Evolutionary conservation across 2,797 vertebrate genomes (phyloP).

Genomic region (Momotus momota): DNA sequence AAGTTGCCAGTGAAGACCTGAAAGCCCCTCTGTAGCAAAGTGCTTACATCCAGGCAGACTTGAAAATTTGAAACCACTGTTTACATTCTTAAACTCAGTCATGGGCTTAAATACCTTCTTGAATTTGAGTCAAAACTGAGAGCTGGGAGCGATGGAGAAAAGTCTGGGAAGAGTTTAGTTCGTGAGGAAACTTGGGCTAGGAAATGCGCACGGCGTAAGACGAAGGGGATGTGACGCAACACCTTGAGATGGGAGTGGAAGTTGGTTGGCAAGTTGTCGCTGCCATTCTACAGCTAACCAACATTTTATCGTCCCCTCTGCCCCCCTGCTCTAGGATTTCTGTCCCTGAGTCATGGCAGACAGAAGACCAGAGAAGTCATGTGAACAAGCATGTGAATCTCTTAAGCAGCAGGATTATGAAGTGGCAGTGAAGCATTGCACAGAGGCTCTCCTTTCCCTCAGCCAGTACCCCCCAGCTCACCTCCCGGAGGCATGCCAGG

Average conservation of each 20-base stretch:
- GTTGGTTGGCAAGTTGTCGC: slow-evolving; percentile 55
- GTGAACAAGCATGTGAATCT: slow-evolving; percentile 98
- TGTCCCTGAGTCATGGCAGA: slow-evolving; percentile 99
- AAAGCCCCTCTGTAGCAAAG: neutral
- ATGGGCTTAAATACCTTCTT: neutral
- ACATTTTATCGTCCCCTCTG: slow-evolving; percentile 64
- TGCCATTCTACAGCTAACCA: slow-evolving; percentile 59
- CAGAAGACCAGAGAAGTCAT: slow-evolving; percentile 99
- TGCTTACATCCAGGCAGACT: neutral
- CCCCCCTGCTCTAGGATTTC: slow-evolving; percentile 85
- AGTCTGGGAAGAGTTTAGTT: neutral
- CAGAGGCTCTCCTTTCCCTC: slow-evolving; percentile 92
- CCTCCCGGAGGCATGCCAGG: slow-evolving; percentile 75
- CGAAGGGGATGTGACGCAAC: neutral
- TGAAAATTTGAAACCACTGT: neutral
- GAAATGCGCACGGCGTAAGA: neutral
- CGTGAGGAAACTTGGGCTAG: neutral
- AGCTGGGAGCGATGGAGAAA: neutral
- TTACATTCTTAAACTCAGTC: neutral
- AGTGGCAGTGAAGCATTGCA: slow-evolving; percentile 93
- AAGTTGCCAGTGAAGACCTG: neutral
- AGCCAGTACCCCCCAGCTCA: slow-evolving; percentile 85
- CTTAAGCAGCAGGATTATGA: slow-evolving; percentile 95
- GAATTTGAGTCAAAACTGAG: neutral
- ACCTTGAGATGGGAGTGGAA: slow-evolving; percentile 26